A percentile compares a stretch with the other conserved stretches of the same genome.
Evolutionary conservation across 2,888 invertebrate species (phyloP).

Genomic region (Conomelus anceps): DNA sequence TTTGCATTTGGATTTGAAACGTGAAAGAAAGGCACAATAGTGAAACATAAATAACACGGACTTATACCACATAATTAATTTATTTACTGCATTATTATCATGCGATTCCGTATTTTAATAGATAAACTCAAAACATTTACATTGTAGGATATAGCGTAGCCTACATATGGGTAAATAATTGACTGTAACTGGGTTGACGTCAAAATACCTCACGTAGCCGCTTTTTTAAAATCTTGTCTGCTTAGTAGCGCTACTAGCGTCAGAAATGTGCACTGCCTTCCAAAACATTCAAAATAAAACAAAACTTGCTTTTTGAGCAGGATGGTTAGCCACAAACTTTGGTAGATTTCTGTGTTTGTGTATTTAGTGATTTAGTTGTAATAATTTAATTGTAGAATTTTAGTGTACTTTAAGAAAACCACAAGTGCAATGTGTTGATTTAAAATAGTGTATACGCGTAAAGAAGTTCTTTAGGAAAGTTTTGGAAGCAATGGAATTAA

Average conservation of each 20-base stretch:
- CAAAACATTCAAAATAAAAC: constrained; percentile 12
- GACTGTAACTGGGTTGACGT: not conserved
- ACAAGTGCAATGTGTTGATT: not conserved
- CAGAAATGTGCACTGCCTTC: not conserved
- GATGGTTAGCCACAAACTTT: not conserved
- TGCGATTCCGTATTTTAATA: not conserved
- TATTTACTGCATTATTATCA: no score
- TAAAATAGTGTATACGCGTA: not conserved
- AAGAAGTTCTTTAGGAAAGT: not conserved
- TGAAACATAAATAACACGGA: no score
- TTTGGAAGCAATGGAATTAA: not conserved
- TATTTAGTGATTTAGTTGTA: not conserved
- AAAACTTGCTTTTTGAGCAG: constrained; percentile 4
- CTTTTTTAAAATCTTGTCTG: not conserved
- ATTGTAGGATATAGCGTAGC: not conserved
- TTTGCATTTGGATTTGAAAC: no score
- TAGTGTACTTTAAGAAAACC: not conserved
- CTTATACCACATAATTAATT: no score
- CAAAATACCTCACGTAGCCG: not conserved
- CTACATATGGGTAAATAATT: not conserved
- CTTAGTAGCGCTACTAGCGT: not conserved
- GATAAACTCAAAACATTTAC: not conserved
- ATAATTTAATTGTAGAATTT: not conserved
- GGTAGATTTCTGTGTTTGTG: not conserved
- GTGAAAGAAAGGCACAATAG: no score